A percentile compares a stretch with the other conserved stretches of the same genome.
These are phyloP conservation scores for Psophia crepitans DNA, from an alignment of 2,113 vertebrate genomes.

Conservation along the genomic window DNA sequence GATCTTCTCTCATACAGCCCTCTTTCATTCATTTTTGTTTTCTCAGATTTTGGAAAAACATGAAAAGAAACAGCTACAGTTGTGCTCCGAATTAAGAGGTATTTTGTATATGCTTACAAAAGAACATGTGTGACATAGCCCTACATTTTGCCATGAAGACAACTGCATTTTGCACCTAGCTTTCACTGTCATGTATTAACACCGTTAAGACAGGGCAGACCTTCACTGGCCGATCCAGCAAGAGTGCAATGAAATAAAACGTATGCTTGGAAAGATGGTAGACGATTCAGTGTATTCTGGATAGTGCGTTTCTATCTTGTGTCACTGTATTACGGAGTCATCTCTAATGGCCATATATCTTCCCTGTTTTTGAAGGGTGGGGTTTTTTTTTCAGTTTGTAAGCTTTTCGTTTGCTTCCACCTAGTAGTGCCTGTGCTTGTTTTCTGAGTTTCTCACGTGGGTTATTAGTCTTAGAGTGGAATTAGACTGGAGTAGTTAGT, in stretches of 20 bases:
- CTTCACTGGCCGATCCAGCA: fast-evolving
- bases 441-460: neutral
- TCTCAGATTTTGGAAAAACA: neutral
- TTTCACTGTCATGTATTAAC: fast-evolving
- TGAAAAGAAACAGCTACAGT: neutral
- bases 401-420: neutral
- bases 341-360: fast-evolving
- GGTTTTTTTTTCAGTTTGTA: neutral
- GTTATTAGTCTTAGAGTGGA: neutral
- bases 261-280: neutral
- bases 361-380: neutral
- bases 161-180: fast-evolving
- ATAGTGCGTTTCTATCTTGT: neutral
- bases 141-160: neutral
- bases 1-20: neutral
- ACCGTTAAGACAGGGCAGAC: neutral
- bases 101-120: neutral
- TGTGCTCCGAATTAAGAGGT: neutral
- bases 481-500: neutral
- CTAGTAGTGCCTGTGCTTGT: neutral
- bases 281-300: neutral
- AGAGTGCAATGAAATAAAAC: neutral
- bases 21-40: neutral
- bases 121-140: neutral
- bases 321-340: neutral